Conservation (phyloP, 2,113 vertebrate genomes). For the Cheirogaleus medius region DNA sequence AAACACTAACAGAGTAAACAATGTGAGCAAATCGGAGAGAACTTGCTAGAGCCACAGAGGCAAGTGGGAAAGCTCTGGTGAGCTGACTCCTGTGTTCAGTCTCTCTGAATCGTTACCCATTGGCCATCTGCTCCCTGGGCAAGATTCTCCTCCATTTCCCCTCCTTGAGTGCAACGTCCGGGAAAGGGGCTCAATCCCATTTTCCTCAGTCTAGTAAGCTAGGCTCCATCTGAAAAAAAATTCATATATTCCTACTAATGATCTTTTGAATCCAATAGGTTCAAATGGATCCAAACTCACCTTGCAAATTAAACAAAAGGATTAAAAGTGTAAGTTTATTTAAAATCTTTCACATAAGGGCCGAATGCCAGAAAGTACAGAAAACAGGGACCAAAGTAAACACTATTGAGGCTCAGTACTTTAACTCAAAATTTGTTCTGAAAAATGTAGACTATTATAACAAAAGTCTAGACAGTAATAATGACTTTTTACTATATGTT, state of each 20-base stretch:
- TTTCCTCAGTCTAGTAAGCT: background rate
- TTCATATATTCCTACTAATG: background rate
- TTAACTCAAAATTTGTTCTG: slow-evolving; percentile 15
- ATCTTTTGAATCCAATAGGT: slow-evolving; percentile 16
- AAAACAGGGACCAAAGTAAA: background rate
- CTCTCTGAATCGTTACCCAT: background rate
- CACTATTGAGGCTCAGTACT: background rate
- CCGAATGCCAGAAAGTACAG: background rate
- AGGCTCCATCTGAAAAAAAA: background rate
- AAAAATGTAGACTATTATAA: background rate
- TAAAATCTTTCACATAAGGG: background rate
- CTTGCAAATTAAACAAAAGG: background rate
- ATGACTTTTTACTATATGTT: background rate
- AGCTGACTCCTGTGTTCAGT: background rate
- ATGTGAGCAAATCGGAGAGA: background rate
- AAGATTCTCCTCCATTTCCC: background rate
- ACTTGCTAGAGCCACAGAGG: background rate
- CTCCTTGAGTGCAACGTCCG: background rate
- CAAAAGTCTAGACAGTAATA: slow-evolving; percentile 33
- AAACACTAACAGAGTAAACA: background rate
- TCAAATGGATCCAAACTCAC: slow-evolving; percentile 18
- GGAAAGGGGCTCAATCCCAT: background rate
- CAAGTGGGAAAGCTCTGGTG: background rate
- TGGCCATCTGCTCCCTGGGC: background rate
- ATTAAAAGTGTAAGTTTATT: background rate